Conservation (phyloP, 2,888 invertebrate species). For the Callyntrura guangdongensis region DNA sequence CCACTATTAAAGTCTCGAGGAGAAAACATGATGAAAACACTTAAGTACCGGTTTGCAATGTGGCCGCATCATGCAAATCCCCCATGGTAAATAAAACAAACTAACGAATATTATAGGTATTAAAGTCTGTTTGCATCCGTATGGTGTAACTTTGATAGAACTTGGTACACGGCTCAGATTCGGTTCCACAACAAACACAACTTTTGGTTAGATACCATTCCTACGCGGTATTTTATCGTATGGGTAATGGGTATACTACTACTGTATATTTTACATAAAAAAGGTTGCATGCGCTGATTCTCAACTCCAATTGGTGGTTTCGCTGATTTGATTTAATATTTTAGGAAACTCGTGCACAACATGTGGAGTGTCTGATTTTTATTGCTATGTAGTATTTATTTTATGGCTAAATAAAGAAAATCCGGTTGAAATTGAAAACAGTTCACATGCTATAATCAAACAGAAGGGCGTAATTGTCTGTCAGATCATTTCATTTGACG, state of each 20-base stretch:
- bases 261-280: not conserved
- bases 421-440: conserved; percentile 3
- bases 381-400: not conserved
- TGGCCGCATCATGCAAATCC: conserved; percentile 47
- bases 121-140: conserved; percentile 23
- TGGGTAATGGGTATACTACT: too few relatives aligned
- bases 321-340: conserved; percentile 17
- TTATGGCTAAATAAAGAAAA: not conserved
- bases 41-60: conserved; percentile 49
- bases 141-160: not conserved
- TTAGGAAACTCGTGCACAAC: not conserved
- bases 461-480: not conserved
- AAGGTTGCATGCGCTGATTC: not conserved
- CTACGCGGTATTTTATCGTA: not conserved
- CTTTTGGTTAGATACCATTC: not conserved
- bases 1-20: conserved; percentile 12
- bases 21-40: conserved; percentile 24
- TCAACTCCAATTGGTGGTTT: not conserved
- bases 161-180: too few relatives aligned
- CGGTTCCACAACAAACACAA: not conserved
- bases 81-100: conserved; percentile 53
- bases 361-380: not conserved
- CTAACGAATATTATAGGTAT: conserved; percentile 24
- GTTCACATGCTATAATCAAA: conserved; percentile 3
- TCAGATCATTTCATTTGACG: not conserved